Conservation (phyloP, 1,140 invertebrate genomes). For the Holcopasites calliopsidis region DNA sequence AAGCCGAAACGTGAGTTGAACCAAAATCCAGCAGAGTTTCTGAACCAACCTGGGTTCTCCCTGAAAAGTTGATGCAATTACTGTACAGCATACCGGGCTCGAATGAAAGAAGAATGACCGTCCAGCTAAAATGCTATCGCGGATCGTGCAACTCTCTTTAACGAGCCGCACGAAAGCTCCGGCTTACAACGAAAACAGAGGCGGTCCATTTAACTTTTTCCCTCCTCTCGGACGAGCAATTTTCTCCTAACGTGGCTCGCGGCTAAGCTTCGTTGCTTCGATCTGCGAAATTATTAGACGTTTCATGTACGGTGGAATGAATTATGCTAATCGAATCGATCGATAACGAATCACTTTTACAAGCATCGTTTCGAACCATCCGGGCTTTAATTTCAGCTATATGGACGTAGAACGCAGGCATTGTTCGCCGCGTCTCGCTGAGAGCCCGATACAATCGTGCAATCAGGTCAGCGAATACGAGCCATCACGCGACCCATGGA, state of each 20-base stretch:
- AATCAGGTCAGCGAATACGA: slow-evolving; percentile 21
- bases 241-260: neutral
- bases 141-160: neutral
- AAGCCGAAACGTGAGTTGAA: slow-evolving; percentile 93
- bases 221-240: neutral
- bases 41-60: slow-evolving; percentile 87
- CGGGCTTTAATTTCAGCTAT: neutral
- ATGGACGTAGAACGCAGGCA: neutral
- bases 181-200: neutral
- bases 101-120: slow-evolving; percentile 24
- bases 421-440: neutral
- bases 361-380: neutral
- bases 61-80: slow-evolving; percentile 64
- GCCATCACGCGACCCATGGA: neutral
- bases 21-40: slow-evolving; percentile 86
- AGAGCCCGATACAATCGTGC: slow-evolving; percentile 19
- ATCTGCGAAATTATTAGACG: neutral
- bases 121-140: slow-evolving; percentile 10
- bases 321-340: neutral
- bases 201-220: neutral
- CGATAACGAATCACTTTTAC: neutral
- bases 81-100: neutral
- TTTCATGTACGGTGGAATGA: neutral
- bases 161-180: neutral
- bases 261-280: neutral